A percentile compares a stretch with the other conserved stretches of the same genome.
Conservation (phyloP, 2,797 vertebrate genomes). For the Trachops cirrhosus region DNA sequence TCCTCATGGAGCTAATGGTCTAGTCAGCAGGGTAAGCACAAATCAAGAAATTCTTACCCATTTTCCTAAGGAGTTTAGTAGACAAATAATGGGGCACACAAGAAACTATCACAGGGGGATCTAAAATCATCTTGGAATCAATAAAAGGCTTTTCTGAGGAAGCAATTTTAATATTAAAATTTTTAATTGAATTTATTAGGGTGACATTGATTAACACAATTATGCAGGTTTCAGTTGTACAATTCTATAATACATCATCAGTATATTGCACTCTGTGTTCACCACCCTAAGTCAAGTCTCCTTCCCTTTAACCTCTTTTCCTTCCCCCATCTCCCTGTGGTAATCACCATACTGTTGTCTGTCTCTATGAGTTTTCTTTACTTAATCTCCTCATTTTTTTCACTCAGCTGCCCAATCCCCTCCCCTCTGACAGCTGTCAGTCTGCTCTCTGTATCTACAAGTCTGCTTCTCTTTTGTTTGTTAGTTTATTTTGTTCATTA, state of each 20-base stretch:
- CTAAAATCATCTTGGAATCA: background rate
- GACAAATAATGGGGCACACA: background rate
- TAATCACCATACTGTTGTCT: background rate
- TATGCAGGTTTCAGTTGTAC: background rate
- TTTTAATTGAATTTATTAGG: background rate
- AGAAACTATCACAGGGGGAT: background rate
- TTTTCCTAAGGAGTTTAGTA: background rate
- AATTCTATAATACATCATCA: background rate
- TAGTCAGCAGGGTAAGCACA: background rate
- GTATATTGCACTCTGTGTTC: background rate
- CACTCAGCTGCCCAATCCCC: background rate
- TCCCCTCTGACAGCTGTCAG: background rate
- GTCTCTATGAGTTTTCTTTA: background rate
- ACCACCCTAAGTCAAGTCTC: background rate
- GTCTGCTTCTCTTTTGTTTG: too few relatives aligned
- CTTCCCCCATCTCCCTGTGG: too few relatives aligned
- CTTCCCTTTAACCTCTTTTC: background rate
- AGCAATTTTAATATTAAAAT: background rate
- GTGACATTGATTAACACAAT: background rate
- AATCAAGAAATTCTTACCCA: background rate
- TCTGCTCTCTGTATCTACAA: background rate
- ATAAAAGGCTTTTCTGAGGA: background rate
- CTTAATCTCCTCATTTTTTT: background rate
- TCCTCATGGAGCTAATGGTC: background rate
- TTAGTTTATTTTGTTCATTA: too few relatives aligned